These are phyloP conservation scores for Cynopterus sphinx DNA, from an alignment of 2,797 vertebrate genomes.

Conservation along the genomic window DNA sequence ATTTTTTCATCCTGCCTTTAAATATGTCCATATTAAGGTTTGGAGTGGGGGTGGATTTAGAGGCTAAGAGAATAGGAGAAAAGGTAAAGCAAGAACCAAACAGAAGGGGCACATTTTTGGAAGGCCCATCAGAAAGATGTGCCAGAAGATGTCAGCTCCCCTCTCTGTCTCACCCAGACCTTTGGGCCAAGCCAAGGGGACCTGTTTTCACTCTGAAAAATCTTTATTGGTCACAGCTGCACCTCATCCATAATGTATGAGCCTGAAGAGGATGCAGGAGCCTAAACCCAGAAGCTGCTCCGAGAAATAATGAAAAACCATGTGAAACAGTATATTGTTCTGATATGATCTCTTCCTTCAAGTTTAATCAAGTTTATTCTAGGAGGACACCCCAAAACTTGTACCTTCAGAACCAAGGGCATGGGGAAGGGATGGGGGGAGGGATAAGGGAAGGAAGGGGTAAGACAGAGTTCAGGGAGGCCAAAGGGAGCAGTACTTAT, in stretches of 20 bases:
- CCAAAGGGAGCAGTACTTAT: not conserved
- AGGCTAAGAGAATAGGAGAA: not conserved
- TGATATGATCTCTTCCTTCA: constrained; percentile 47
- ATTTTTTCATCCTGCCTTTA: not conserved
- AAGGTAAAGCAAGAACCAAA: constrained; percentile 40
- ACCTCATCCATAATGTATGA: constrained; percentile 60
- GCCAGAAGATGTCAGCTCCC: not conserved
- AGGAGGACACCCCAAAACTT: not conserved
- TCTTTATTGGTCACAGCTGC: constrained; percentile 61
- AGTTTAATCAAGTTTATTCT: constrained; percentile 40
- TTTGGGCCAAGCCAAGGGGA: not conserved
- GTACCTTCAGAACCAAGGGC: constrained; percentile 1
- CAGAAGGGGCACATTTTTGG: constrained; percentile 10
- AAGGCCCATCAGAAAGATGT: not conserved
- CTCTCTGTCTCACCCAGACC: not conserved
- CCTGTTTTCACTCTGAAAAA: constrained; percentile 57
- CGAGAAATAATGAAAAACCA: constrained; percentile 54
- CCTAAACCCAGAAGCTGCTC: constrained; percentile 60
- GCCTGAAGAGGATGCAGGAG: constrained; percentile 7
- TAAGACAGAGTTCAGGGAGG: not conserved
- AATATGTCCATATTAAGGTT: not conserved
- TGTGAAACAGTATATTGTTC: constrained; percentile 9
- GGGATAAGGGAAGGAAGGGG: not conserved
- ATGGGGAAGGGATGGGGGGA: not conserved
- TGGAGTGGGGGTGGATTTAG: not conserved